These are phyloP conservation scores for Malthinus seriepunctatus DNA, from an alignment of 2,888 invertebrate species.

Conservation along the genomic window DNA sequence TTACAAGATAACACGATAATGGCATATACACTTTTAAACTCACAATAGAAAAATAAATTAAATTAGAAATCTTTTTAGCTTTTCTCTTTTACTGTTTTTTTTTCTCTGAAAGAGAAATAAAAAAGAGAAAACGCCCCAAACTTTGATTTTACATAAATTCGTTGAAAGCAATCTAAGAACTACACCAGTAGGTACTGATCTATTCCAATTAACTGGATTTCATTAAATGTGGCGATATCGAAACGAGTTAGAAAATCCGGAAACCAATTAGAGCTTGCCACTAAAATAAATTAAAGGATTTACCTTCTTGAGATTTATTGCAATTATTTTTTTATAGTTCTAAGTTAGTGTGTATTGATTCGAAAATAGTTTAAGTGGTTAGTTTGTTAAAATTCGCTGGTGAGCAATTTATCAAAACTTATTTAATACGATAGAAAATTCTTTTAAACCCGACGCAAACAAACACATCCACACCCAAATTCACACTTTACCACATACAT, in stretches of 20 bases:
- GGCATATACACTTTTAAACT: slow-evolving; percentile 33
- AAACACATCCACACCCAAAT: slow-evolving; percentile 27
- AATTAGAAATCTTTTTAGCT: slow-evolving; percentile 1
- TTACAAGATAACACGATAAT: slow-evolving; percentile 37
- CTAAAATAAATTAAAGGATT: slow-evolving; percentile 36
- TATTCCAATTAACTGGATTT: slow-evolving; percentile 45
- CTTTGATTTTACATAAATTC: slow-evolving; percentile 39
- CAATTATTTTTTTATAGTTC: slow-evolving; percentile 24
- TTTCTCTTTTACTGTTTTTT: neutral
- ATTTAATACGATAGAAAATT: slow-evolving; percentile 29
- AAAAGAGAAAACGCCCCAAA: slow-evolving; percentile 35
- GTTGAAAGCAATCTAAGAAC: slow-evolving; percentile 33
- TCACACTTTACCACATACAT: slow-evolving; percentile 29
- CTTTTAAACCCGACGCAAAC: slow-evolving; percentile 20
- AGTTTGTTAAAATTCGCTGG: slow-evolving; percentile 4
- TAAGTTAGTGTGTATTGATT: neutral
- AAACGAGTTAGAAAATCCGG: slow-evolving; percentile 32
- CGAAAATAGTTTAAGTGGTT: neutral
- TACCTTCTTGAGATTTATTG: slow-evolving; percentile 32
- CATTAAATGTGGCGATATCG: slow-evolving; percentile 40
- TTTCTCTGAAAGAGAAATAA: neutral
- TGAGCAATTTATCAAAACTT: slow-evolving; percentile 27
- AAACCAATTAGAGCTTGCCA: slow-evolving; percentile 40
- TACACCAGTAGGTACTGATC: slow-evolving; percentile 38
- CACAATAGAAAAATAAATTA: slow-evolving; percentile 34